These are phyloP conservation scores for Acheta domesticus DNA, from an alignment of 2,888 invertebrate species.

Conservation along the genomic window DNA sequence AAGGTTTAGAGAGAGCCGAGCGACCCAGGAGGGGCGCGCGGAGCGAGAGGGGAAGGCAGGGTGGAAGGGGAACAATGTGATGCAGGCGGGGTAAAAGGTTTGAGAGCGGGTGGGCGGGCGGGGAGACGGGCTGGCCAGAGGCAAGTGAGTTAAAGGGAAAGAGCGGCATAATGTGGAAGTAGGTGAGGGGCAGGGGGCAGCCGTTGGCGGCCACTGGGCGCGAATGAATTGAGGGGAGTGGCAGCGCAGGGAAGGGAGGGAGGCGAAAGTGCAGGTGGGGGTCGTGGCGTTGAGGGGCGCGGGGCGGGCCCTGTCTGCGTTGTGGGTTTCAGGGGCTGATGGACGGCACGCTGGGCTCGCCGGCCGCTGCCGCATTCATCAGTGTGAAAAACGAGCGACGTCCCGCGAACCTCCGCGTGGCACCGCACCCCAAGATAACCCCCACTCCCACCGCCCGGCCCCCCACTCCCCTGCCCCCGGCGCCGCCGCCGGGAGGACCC, in stretches of 20 bases:
- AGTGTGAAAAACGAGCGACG: background rate
- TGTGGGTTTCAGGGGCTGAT: background rate
- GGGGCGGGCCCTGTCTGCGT: background rate
- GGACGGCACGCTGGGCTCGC: background rate
- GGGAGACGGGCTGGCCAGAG: too few relatives aligned
- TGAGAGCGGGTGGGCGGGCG: too few relatives aligned
- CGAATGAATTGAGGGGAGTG: background rate
- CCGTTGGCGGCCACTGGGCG: background rate
- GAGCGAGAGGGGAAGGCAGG: too few relatives aligned
- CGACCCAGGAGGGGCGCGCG: background rate
- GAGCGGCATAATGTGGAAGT: background rate
- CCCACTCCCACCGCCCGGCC: background rate
- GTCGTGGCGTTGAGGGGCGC: too few relatives aligned
- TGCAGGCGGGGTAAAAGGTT: too few relatives aligned
- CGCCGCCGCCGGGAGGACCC: background rate
- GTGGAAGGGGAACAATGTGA: too few relatives aligned
- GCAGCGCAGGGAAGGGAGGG: background rate
- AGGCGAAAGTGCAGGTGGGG: background rate
- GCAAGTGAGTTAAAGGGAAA: background rate
- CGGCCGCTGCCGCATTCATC: background rate
- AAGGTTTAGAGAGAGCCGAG: background rate
- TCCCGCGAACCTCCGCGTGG: background rate
- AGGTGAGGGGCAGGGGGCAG: background rate
- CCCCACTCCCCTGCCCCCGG: background rate
- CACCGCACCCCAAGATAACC: constrained; percentile 3